A percentile compares a stretch with the other conserved stretches of the same genome.
phyloP scores from a whole-genome alignment of 1,140 invertebrate genomes.

The Nylanderia fulva region DNA sequence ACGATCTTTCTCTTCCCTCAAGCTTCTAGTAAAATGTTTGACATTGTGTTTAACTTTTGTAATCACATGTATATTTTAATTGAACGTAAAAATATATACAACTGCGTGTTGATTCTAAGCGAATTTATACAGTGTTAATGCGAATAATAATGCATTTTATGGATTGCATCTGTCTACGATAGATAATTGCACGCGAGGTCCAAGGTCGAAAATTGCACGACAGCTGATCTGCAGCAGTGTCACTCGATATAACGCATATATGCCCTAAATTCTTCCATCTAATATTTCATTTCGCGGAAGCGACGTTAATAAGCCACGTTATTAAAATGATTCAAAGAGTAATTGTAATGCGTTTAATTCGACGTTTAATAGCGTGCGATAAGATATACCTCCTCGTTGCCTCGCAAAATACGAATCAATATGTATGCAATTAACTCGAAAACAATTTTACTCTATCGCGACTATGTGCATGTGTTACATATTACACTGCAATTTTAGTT shows the following conservation, averaged over 20 bases:
- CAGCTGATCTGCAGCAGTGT: neutral
- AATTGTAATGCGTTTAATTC: neutral
- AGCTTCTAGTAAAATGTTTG: no score
- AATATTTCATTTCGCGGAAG: constrained; percentile 1
- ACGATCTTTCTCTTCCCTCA: no score
- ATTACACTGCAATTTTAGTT: neutral
- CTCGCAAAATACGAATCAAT: neutral
- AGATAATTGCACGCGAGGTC: neutral
- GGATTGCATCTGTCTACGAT: constrained; percentile 1
- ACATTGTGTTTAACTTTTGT: neutral
- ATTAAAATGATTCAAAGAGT: neutral
- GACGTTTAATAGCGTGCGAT: neutral
- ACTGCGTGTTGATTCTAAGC: neutral
- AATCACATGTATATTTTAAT: neutral
- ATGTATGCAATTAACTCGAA: neutral
- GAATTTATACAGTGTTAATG: neutral
- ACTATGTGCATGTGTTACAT: neutral
- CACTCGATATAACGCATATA: neutral
- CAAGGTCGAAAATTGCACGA: constrained; percentile 19
- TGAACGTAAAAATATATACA: no score
- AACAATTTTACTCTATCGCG: neutral
- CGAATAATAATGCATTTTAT: constrained; percentile 1
- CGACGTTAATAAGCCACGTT: no score
- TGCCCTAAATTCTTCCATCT: neutral
- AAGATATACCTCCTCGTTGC: neutral